Percentiles rank a stretch among this genome's conserved stretches.
These are phyloP conservation scores for Indri indri DNA, from an alignment of 2,113 vertebrate species.

Conservation along the genomic window DNA sequence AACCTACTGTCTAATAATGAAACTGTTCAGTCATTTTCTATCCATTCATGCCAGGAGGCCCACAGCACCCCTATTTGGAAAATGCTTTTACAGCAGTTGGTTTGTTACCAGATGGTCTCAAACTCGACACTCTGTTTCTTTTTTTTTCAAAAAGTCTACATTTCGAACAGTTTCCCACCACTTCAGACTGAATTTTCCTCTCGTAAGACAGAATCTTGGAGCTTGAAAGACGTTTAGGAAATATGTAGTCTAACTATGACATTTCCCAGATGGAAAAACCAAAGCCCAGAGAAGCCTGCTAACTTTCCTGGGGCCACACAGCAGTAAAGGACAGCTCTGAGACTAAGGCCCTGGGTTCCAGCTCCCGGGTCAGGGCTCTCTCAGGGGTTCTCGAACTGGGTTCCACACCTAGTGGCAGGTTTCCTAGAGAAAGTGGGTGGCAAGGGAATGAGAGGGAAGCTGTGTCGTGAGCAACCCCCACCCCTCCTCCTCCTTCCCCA, in stretches of 20 bases:
- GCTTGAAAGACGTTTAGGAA: background rate
- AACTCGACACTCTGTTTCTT: constrained; percentile 1
- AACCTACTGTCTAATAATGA: background rate
- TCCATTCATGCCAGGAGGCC: background rate
- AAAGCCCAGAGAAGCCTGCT: background rate
- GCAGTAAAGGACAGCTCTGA: no score
- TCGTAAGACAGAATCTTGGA: background rate
- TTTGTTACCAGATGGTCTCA: background rate
- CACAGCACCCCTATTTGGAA: background rate
- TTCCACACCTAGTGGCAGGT: background rate
- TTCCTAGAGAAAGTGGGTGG: background rate
- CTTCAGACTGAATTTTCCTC: background rate
- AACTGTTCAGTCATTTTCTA: background rate
- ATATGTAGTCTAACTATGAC: background rate
- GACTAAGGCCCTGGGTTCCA: background rate
- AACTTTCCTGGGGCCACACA: background rate
- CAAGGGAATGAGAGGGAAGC: background rate
- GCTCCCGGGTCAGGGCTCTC: background rate
- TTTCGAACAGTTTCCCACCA: background rate
- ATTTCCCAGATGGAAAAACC: constrained; percentile 43
- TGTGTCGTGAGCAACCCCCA: accelerated
- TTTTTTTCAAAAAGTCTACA: background rate
- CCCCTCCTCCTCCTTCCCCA: background rate
- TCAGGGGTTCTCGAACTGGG: background rate
- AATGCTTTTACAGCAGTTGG: background rate